Base-by-base conservation (phyloP, 2,797 vertebrate genomes). In the Rallus crepitans region DNA sequence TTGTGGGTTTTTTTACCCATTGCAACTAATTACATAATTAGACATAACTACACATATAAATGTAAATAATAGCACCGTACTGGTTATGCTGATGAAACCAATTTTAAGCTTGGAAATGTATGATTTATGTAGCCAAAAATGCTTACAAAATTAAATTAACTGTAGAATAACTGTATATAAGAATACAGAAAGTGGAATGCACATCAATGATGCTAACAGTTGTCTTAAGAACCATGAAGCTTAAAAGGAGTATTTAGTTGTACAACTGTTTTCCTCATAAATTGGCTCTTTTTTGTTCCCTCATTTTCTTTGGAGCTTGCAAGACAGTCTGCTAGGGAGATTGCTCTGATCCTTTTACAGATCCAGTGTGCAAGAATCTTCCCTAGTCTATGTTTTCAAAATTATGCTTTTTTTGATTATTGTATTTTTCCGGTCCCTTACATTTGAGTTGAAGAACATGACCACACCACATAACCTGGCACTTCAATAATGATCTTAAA, bases 161-260 rank as follows among this genome's bases (percentile, higher is more conserved):
- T 96, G 96, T 85, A 98, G 80, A 95, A 96, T 92, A 89, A 90
- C 65, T 87, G 92, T 90, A 96, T 89, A 98, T 98, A 98, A 98
- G 98, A 98, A 98, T 97, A 98, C 98, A 98, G 98, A 98, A 98
- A 98, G 98, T 99, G 99, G 99, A 99, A 99, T 99, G 99, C 99
- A 99, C 99, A 99, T 99, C 99, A 98, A 98, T 98, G 98, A 99
- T 98, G 98, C 96, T 95, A 98, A 98, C 93, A 97, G 83, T 96
- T 96, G 91, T 81, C 65, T 42, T 94, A 92, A 81, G 59, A 93
- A 96, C 96, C 47, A 71, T 48, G 82, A 91, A 87, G 82, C 4
- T 53, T 79, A 71, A 50, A 82, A 82, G 80, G 80, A 96, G 66
- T 86, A 84, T 87, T 92, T 73, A 91, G 20, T 91, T 63, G 45